Conservation (phyloP, 1,140 invertebrate species). For the Oreohelix idahoensis region DNA sequence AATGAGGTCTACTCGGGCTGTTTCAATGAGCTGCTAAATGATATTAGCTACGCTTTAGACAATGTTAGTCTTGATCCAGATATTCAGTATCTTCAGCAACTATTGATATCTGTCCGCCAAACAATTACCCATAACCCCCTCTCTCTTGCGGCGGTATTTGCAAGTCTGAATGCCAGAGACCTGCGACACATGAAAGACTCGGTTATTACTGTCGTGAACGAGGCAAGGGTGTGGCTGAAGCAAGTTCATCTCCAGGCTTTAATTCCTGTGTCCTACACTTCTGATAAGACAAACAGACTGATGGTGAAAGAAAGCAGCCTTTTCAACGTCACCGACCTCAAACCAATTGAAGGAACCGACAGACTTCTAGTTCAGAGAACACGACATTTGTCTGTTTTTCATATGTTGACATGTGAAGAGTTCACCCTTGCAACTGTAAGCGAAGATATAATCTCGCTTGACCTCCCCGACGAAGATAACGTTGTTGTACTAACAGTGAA, state of each 20-base stretch:
- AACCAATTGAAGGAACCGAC: not conserved
- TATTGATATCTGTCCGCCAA: slow-evolving; percentile 37
- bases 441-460: not conserved
- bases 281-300: slow-evolving; percentile 26
- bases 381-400: not conserved
- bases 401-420: slow-evolving; percentile 19
- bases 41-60: slow-evolving; percentile 43
- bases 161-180: slow-evolving; percentile 31
- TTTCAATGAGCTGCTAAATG: slow-evolving; percentile 46
- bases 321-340: not conserved
- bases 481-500: slow-evolving; percentile 27
- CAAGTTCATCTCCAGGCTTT: slow-evolving; percentile 46
- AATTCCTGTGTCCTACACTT: slow-evolving; percentile 38
- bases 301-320: slow-evolving; percentile 20
- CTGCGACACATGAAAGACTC: not conserved
- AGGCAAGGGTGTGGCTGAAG: slow-evolving; percentile 45
- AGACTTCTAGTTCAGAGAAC: slow-evolving; percentile 17
- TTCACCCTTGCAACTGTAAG: not conserved
- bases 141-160: slow-evolving; percentile 44
- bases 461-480: not conserved
- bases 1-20: slow-evolving; percentile 50
- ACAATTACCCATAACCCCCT: slow-evolving; percentile 44
- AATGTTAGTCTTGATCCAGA: slow-evolving; percentile 43
- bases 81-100: slow-evolving; percentile 39
- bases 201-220: slow-evolving; percentile 27